phyloP scores from a whole-genome alignment of 2,797 vertebrate genomes.

The Malurus splendens region DNA sequence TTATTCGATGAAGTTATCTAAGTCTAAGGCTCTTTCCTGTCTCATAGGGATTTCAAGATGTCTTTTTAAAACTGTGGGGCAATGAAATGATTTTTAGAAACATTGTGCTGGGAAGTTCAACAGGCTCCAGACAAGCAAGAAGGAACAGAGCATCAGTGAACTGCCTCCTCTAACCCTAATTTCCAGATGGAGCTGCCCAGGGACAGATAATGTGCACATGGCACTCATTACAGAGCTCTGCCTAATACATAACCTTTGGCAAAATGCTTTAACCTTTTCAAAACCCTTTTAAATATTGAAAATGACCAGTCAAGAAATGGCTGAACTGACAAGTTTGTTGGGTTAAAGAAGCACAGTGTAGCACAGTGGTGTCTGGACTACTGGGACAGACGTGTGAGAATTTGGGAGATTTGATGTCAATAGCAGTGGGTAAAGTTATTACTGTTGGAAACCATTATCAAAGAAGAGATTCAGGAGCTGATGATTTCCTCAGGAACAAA shows the following conservation, averaged over 20 bases:
- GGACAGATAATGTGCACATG: neutral
- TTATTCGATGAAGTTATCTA: neutral
- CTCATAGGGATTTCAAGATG: neutral
- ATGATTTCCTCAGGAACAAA: neutral
- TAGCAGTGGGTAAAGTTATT: neutral
- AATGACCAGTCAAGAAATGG: neutral
- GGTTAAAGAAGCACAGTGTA: neutral
- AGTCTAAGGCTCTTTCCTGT: neutral
- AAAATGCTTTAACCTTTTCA: neutral
- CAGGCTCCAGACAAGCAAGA: neutral
- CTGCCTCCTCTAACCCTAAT: neutral
- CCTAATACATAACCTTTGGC: rapidly evolving
- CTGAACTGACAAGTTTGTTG: neutral
- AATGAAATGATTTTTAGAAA: neutral
- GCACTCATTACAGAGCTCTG: neutral
- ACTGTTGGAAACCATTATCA: neutral
- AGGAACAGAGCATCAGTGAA: neutral
- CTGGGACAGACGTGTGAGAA: neutral
- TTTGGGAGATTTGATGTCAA: neutral
- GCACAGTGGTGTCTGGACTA: neutral
- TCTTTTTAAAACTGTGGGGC: neutral
- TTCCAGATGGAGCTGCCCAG: neutral
- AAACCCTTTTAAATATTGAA: neutral
- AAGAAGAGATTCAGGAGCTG: neutral
- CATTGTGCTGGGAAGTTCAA: neutral